Evolutionary conservation across 1,140 invertebrate species (phyloP).

Genomic region (Anoplolepis gracilipes): DNA sequence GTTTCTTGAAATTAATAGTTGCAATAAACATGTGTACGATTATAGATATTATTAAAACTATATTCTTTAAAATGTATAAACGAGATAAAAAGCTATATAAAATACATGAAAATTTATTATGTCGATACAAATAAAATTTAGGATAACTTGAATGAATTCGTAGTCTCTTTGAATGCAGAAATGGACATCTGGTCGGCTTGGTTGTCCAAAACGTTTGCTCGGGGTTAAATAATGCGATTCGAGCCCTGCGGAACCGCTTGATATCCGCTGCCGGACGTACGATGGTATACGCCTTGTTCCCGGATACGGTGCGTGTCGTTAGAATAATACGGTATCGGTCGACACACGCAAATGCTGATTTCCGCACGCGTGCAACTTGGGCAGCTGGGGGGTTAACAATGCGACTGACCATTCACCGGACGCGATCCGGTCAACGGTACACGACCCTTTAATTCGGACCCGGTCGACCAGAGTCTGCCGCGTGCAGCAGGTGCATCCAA

Average conservation of each 20-base stretch:
- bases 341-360: constrained; percentile 34
- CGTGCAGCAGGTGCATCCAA: constrained; percentile 16
- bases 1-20: neutral
- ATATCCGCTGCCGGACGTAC: constrained; percentile 10
- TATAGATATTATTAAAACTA: too few species aligned
- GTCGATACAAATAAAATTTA: neutral
- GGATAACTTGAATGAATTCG: neutral
- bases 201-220: constrained; percentile 9
- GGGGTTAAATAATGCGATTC: constrained; percentile 36
- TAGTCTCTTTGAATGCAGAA: neutral
- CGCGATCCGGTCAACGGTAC: constrained; percentile 34
- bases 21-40: neutral
- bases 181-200: constrained; percentile 9
- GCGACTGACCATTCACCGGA: constrained; percentile 46
- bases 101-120: neutral
- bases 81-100: too few species aligned
- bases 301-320: constrained; percentile 35
- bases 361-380: neutral
- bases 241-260: neutral
- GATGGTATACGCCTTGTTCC: constrained; percentile 4
- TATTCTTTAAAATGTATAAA: too few species aligned
- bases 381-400: constrained; percentile 27
- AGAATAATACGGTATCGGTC: constrained; percentile 27
- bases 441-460: neutral
- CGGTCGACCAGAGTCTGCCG: neutral